Evolutionary conservation across 2,797 vertebrate species (phyloP).

Genomic region (Psittacula derbiana): DNA sequence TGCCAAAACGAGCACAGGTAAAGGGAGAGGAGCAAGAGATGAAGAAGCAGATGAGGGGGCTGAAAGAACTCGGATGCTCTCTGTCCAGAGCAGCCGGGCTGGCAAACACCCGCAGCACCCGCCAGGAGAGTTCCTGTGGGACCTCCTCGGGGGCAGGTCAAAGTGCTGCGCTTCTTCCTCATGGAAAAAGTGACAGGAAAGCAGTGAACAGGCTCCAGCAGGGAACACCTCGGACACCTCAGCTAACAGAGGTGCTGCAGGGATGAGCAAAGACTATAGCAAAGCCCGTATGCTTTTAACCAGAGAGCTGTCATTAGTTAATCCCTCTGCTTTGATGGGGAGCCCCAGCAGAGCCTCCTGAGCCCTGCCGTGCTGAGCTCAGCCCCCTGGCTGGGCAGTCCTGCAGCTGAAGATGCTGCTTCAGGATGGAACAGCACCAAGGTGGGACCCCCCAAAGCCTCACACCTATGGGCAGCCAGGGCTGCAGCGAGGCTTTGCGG

Average conservation of each 20-base stretch:
- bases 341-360: neutral
- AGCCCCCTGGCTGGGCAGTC: neutral
- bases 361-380: neutral
- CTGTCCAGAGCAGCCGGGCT: neutral
- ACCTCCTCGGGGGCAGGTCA: neutral
- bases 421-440: neutral
- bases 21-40: neutral
- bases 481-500: neutral
- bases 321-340: neutral
- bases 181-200: neutral
- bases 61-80: neutral
- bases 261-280: neutral
- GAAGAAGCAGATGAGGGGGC: neutral
- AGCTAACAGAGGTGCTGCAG: neutral
- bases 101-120: neutral
- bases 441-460: neutral
- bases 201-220: neutral
- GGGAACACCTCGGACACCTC: neutral
- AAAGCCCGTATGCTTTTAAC: fast-evolving
- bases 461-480: neutral
- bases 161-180: neutral
- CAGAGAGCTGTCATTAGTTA: neutral
- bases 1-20: fast-evolving
- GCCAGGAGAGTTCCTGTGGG: neutral
- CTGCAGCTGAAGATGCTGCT: neutral